Conservation (phyloP, 2,113 vertebrate species). For the Cnemophilus loriae region DNA sequence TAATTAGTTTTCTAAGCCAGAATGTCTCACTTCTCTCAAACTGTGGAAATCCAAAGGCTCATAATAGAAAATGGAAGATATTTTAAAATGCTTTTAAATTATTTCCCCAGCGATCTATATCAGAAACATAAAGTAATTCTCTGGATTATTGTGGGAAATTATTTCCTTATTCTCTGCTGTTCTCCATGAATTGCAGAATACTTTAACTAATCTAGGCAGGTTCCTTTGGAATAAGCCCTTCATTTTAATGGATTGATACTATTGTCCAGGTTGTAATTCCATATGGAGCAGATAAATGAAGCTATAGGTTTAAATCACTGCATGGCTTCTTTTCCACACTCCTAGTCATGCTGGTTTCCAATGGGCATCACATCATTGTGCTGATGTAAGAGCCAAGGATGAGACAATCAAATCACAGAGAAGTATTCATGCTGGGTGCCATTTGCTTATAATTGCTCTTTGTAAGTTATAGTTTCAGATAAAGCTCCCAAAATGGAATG, state of each 20-base stretch:
- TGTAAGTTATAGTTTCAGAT: slow-evolving; percentile 75
- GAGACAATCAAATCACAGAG: slow-evolving; percentile 68
- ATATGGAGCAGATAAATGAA: slow-evolving; percentile 48
- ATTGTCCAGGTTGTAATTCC: slow-evolving; percentile 62
- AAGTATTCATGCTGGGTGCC: slow-evolving; percentile 70
- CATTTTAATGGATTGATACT: slow-evolving; percentile 59
- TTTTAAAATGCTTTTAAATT: slow-evolving; percentile 80
- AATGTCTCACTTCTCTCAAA: slow-evolving; percentile 73
- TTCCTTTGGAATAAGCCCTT: slow-evolving; percentile 49
- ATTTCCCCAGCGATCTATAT: slow-evolving; percentile 81
- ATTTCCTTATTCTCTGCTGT: slow-evolving; percentile 59
- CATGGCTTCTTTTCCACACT: slow-evolving; percentile 24
- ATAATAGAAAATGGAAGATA: slow-evolving; percentile 79
- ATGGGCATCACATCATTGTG: slow-evolving; percentile 63
- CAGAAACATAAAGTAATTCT: slow-evolving; percentile 72
- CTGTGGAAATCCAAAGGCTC: slow-evolving; percentile 77
- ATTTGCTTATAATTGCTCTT: slow-evolving; percentile 76
- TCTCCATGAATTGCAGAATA: slow-evolving; percentile 60
- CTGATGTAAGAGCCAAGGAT: slow-evolving; percentile 66
- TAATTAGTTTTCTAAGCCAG: slow-evolving; percentile 78
- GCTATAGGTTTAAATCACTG: slow-evolving; percentile 69
- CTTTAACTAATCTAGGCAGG: slow-evolving; percentile 61
- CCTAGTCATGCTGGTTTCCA: slow-evolving; percentile 59
- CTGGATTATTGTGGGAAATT: slow-evolving; percentile 76
- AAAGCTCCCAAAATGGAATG: slow-evolving; percentile 70